Percentiles rank a stretch among this genome's conserved stretches.
These are phyloP conservation scores for Dynastes tityus DNA, from an alignment of 2,888 invertebrate species.

Conservation along the genomic window DNA sequence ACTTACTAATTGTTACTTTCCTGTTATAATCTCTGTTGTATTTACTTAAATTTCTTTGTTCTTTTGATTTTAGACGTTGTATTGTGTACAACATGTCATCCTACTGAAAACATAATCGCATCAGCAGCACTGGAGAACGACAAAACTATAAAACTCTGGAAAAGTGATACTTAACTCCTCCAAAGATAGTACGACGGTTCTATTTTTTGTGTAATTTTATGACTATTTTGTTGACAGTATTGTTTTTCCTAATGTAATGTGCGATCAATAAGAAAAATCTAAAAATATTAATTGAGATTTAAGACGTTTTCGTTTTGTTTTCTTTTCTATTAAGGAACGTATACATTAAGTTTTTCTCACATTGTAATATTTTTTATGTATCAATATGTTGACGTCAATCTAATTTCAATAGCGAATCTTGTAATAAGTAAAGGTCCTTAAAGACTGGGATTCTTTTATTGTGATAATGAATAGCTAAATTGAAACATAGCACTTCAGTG, in stretches of 20 bases:
- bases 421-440: neutral
- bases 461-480: conserved; percentile 26
- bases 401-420: neutral
- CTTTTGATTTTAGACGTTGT: conserved; percentile 80
- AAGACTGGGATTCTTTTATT: conserved; percentile 34
- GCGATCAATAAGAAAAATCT: neutral
- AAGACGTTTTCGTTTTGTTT: conserved; percentile 7
- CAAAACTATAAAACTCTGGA: conserved; percentile 99
- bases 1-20: too few relatives aligned
- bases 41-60: neutral
- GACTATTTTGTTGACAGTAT: conserved; percentile 27
- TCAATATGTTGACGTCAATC: neutral
- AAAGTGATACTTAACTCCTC: conserved; percentile 88
- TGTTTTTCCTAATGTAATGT: neutral
- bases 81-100: conserved; percentile 98
- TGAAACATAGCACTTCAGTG: conserved; percentile 23
- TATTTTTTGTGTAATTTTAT: conserved; percentile 24
- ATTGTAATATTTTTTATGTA: conserved; percentile 20
- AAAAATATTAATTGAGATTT: neutral
- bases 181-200: neutral
- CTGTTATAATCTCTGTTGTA: too few relatives aligned
- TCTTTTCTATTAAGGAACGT: neutral
- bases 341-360: conserved; percentile 11
- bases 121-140: conserved; percentile 99
- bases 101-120: conserved; percentile 99